These are phyloP conservation scores for Drosophila biarmipes DNA, from an alignment of 1,140 invertebrate species.

Conservation along the genomic window DNA sequence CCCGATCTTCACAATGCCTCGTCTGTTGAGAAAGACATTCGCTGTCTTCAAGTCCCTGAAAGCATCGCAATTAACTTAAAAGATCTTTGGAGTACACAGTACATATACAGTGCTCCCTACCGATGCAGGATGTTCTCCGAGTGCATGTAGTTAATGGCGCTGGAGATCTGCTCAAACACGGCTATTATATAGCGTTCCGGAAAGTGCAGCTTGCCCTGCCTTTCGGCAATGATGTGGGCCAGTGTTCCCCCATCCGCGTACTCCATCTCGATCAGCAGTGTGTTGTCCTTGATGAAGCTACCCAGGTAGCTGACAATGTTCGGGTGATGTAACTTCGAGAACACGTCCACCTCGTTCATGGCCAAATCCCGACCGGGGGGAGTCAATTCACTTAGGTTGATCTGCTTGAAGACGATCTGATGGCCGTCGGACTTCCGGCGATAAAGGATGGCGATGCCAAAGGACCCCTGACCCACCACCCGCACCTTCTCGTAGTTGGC, in stretches of 20 bases:
- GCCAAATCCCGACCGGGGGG: constrained; percentile 89
- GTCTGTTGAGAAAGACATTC: constrained; percentile 91
- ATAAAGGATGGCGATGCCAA: constrained; percentile 91
- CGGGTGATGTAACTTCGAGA: constrained; percentile 90
- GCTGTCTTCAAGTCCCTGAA: constrained; percentile 91
- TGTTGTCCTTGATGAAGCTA: constrained; percentile 90
- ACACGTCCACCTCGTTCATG: constrained; percentile 91
- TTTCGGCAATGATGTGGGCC: constrained; percentile 87
- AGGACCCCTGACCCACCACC: constrained; percentile 86
- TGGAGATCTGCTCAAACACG: constrained; percentile 89
- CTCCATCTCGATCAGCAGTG: constrained; percentile 93
- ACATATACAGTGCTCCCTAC: constrained; percentile 72
- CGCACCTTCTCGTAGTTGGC: constrained; percentile 79
- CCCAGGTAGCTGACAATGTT: constrained; percentile 92
- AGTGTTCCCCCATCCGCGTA: constrained; percentile 92
- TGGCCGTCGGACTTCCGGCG: constrained; percentile 88
- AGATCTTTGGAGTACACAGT: background rate
- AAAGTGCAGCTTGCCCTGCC: constrained; percentile 79
- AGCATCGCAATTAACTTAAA: background rate
- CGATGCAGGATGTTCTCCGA: constrained; percentile 90
- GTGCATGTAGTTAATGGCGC: constrained; percentile 90
- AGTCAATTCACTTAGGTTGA: constrained; percentile 90
- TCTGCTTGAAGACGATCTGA: constrained; percentile 91
- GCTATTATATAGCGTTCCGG: constrained; percentile 88
- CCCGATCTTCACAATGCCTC: constrained; percentile 89